A percentile compares a stretch with the other conserved stretches of the same genome.
Evolutionary conservation across 2,888 invertebrate species (phyloP).

Genomic region (Amphipoea lucens): DNA sequence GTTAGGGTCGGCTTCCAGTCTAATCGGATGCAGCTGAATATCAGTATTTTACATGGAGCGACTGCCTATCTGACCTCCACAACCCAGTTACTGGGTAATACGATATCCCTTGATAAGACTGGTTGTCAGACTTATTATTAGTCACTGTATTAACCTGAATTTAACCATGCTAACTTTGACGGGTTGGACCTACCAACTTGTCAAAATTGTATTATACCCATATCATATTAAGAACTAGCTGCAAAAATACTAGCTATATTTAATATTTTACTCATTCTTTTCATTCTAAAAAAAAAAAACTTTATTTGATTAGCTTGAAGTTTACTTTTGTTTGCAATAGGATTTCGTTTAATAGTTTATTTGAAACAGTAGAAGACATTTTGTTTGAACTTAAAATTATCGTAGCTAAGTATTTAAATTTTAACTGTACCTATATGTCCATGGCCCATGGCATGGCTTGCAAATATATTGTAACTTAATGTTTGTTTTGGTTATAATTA

Average conservation of each 20-base stretch:
- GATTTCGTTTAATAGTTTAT: not conserved
- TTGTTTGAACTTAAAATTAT: not conserved
- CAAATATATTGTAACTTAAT: not conserved
- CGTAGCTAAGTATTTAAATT: not conserved
- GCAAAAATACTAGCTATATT: not conserved
- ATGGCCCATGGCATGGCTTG: not conserved
- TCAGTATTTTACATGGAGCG: too few species aligned
- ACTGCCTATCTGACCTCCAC: too few species aligned
- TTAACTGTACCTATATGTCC: not conserved
- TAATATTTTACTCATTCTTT: not conserved
- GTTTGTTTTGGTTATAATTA: not conserved
- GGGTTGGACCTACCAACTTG: too few species aligned
- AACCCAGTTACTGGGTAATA: too few species aligned
- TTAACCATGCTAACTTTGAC: too few species aligned
- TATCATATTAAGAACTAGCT: not conserved
- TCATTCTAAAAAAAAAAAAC: not conserved
- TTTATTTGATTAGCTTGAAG: not conserved
- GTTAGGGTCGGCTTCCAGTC: too few species aligned
- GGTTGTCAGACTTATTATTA: not conserved
- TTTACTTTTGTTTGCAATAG: conserved; percentile 1
- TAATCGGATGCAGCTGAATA: too few species aligned
- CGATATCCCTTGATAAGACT: too few species aligned
- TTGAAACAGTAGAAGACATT: not conserved
- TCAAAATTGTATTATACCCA: too few species aligned
- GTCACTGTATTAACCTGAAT: not conserved